A percentile compares a stretch with the other conserved stretches of the same genome.
Evolutionary conservation across 2,888 invertebrate species (phyloP).

Genomic region (Polymixis flavicincta): DNA sequence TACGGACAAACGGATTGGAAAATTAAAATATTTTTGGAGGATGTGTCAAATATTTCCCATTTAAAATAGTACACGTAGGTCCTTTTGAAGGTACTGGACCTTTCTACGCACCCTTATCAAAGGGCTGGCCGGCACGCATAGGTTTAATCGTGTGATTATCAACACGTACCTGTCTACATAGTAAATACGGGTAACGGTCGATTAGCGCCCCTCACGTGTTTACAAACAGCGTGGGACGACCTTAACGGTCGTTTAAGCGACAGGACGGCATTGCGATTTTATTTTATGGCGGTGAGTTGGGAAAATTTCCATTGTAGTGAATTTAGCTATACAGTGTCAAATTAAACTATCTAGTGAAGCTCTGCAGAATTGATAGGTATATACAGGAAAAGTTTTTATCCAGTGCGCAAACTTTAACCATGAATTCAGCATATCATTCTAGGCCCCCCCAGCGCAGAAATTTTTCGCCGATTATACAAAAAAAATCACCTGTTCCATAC

Average conservation of each 20-base stretch:
- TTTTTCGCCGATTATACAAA: too few relatives aligned
- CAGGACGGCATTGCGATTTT: neutral
- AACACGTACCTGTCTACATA: neutral
- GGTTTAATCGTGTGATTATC: slow-evolving; percentile 7
- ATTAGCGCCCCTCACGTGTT: slow-evolving; percentile 13
- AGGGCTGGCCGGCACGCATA: neutral
- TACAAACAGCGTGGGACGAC: neutral
- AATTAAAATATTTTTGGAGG: too few relatives aligned
- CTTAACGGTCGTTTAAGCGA: neutral
- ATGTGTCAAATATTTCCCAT: too few relatives aligned
- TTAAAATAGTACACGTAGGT: neutral
- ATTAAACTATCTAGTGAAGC: too few relatives aligned
- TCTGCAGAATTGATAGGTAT: too few relatives aligned
- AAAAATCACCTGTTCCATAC: too few relatives aligned
- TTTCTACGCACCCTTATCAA: neutral
- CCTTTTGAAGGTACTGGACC: neutral
- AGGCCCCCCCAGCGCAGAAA: too few relatives aligned
- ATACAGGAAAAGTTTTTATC: too few relatives aligned
- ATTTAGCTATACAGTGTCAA: neutral
- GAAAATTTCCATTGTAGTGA: neutral
- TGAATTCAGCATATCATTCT: too few relatives aligned
- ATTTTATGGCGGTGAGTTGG: neutral
- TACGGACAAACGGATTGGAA: too few relatives aligned
- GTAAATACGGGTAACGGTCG: neutral
- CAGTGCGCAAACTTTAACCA: too few relatives aligned